Percentiles rank a stretch among this genome's conserved stretches.
phyloP scores from a whole-genome alignment of 2,113 vertebrate species.

The Chlamydotis undulata region DNA sequence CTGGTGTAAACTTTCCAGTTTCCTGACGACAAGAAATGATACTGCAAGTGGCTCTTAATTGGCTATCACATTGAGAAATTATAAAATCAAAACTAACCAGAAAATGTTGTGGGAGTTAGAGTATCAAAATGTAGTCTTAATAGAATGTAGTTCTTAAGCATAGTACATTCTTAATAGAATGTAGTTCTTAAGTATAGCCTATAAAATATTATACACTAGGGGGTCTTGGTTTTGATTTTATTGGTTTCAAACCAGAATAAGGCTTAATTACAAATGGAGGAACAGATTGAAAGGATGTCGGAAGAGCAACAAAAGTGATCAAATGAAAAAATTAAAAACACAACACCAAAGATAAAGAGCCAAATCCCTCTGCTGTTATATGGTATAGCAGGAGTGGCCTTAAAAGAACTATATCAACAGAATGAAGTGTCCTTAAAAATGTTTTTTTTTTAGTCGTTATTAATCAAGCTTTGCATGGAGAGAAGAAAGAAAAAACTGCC shows the following conservation, averaged over 20 bases:
- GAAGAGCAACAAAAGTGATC: background rate
- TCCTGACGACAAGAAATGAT: background rate
- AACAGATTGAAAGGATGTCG: fast-evolving
- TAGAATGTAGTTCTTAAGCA: no score
- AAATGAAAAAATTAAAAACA: background rate
- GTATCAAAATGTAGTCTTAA: background rate
- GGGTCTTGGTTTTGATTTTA: background rate
- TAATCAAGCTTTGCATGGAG: background rate
- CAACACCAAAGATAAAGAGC: background rate
- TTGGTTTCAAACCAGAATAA: background rate
- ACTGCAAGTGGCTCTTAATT: background rate
- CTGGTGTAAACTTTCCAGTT: background rate
- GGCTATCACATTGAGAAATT: background rate
- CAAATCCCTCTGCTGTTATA: background rate
- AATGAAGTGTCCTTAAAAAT: background rate
- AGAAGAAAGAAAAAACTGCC: background rate
- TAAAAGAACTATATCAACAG: background rate
- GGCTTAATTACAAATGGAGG: background rate
- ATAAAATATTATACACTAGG: background rate
- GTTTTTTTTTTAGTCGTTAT: background rate
- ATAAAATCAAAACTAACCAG: background rate
- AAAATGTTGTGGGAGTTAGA: background rate
- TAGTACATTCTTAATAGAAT: no score
- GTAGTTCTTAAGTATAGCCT: background rate
- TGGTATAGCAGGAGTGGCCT: background rate